A percentile compares a stretch with the other conserved stretches of the same genome.
Evolutionary conservation across 2,888 invertebrate species (phyloP).

Genomic region (Boloria euphrosyne): DNA sequence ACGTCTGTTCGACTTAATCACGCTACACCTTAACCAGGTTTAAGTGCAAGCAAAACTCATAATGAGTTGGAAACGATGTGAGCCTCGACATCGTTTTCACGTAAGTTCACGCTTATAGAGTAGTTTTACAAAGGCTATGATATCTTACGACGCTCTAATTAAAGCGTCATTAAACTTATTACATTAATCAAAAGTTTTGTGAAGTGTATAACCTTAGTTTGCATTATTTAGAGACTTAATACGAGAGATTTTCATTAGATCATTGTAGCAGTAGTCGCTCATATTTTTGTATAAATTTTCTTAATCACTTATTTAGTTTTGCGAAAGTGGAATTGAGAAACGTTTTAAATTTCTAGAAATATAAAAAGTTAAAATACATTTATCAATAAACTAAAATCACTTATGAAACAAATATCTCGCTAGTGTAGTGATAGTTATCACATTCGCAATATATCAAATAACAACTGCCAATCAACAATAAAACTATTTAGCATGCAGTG

Average conservation of each 20-base stretch:
- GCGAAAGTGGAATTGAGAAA: too few relatives aligned
- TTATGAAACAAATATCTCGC: neutral
- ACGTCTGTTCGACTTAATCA: conserved; percentile 72
- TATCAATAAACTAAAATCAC: too few relatives aligned
- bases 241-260: conserved; percentile 4
- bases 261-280: conserved; percentile 2
- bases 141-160: conserved; percentile 47
- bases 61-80: conserved; percentile 71
- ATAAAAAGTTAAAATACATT: too few relatives aligned
- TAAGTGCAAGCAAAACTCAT: conserved; percentile 63
- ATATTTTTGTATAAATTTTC: neutral
- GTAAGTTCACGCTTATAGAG: conserved; percentile 50
- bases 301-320: too few relatives aligned
- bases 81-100: conserved; percentile 59
- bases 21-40: conserved; percentile 68
- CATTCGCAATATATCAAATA: conserved; percentile 15
- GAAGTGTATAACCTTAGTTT: conserved; percentile 18
- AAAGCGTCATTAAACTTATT: conserved; percentile 21
- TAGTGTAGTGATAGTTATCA: conserved; percentile 4
- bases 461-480: conserved; percentile 10
- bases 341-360: too few relatives aligned
- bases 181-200: conserved; percentile 24
- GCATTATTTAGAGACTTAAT: neutral
- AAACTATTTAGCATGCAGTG: conserved; percentile 35
- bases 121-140: conserved; percentile 41